Conservation (phyloP, 1,140 invertebrate genomes). For the Cheumatopsyche charites region DNA sequence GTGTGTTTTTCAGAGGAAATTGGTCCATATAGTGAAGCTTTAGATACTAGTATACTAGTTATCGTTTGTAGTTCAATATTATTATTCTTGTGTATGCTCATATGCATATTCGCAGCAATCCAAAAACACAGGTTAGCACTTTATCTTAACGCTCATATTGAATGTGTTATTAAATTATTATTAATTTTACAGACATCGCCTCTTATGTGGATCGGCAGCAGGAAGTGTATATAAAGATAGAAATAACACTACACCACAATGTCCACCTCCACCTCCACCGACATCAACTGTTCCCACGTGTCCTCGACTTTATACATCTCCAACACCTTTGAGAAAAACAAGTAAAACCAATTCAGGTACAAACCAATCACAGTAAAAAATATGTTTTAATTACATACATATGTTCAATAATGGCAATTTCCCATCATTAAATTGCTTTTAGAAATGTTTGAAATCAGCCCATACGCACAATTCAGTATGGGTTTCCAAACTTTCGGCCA, state of each 20-base stretch:
- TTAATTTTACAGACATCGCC: constrained; percentile 36
- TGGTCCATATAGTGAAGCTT: constrained; percentile 56
- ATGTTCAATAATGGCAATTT: background rate
- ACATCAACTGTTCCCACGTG: constrained; percentile 55
- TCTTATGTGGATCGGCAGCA: constrained; percentile 43
- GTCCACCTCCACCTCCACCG: constrained; percentile 52
- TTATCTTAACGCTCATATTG: background rate
- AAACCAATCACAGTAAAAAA: background rate
- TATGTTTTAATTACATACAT: too few species aligned
- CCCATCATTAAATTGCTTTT: constrained; percentile 42
- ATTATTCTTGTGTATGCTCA: constrained; percentile 51
- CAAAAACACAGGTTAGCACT: constrained; percentile 55
- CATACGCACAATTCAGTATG: constrained; percentile 83
- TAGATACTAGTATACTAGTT: constrained; percentile 59
- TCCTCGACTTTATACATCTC: constrained; percentile 58
- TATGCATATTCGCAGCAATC: constrained; percentile 54
- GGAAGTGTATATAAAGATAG: constrained; percentile 46
- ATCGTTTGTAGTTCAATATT: constrained; percentile 59
- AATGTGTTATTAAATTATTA: background rate
- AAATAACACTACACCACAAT: constrained; percentile 51
- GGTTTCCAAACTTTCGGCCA: constrained; percentile 84
- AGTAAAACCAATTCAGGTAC: constrained; percentile 52
- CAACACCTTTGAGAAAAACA: constrained; percentile 56
- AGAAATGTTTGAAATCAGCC: constrained; percentile 85
- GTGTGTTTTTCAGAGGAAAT: constrained; percentile 59